phyloP scores from a whole-genome alignment of 2,113 vertebrate species.

The Donacobius atricapilla region DNA sequence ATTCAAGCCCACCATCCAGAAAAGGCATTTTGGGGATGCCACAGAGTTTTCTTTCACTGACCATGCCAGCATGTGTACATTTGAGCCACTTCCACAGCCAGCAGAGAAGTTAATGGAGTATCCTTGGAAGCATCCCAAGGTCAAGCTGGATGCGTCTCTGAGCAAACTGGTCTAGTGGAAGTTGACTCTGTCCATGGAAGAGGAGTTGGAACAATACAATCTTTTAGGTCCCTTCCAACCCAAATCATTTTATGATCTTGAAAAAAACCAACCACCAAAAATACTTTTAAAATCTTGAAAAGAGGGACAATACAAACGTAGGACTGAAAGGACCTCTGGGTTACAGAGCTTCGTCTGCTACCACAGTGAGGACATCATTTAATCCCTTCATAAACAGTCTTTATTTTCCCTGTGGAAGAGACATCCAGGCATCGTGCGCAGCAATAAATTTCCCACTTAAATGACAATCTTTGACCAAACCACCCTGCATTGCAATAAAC shows the following conservation, averaged over 20 bases:
- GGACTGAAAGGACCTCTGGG: neutral
- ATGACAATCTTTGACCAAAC: neutral
- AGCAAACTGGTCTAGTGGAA: neutral
- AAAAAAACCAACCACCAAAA: neutral
- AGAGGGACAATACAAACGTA: accelerated
- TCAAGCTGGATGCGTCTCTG: neutral
- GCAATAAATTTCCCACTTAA: neutral
- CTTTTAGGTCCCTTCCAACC: neutral
- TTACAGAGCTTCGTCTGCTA: neutral
- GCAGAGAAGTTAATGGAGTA: neutral
- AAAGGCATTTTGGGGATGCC: neutral
- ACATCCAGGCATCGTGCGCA: neutral
- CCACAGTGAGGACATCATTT: neutral
- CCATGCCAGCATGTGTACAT: accelerated
- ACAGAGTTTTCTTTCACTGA: neutral
- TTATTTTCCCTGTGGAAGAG: neutral
- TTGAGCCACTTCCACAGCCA: neutral
- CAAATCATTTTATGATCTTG: neutral
- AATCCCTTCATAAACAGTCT: neutral
- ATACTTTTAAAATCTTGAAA: neutral
- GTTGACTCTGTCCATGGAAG: neutral
- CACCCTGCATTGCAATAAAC: neutral
- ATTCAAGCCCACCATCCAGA: neutral
- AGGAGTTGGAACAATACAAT: neutral
- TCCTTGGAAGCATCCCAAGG: neutral